Percentiles rank a stretch among this genome's conserved stretches.
These are phyloP conservation scores for Troides helena DNA, from an alignment of 2,888 invertebrate genomes.

Conservation along the genomic window DNA sequence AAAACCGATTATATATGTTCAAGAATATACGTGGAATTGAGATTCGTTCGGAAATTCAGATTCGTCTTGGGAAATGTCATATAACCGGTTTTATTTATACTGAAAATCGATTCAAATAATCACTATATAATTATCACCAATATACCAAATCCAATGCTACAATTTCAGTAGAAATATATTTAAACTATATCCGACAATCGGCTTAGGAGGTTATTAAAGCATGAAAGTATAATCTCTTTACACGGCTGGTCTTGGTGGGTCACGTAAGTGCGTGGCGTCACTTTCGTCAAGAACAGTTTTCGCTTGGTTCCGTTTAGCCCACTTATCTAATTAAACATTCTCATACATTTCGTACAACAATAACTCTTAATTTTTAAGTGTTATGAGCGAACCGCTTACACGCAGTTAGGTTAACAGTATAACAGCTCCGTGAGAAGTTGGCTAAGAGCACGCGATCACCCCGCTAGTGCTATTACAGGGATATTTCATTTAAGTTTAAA, in stretches of 20 bases:
- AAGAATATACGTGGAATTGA: too few species aligned
- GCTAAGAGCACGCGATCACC: constrained; percentile 57
- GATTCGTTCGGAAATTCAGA: too few species aligned
- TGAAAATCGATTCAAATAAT: not conserved
- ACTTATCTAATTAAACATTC: constrained; percentile 78
- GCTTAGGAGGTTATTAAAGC: constrained; percentile 43
- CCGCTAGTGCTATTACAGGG: constrained; percentile 34
- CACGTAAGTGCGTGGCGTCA: constrained; percentile 53
- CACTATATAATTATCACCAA: not conserved
- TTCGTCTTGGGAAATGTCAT: too few species aligned
- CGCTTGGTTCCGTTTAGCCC: constrained; percentile 65
- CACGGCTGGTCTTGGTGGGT: constrained; percentile 37
- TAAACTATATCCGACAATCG: constrained; percentile 38
- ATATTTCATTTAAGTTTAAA: constrained; percentile 4
- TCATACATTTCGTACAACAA: constrained; percentile 75
- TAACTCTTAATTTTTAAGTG: constrained; percentile 77
- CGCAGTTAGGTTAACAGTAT: constrained; percentile 74
- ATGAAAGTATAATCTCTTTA: constrained; percentile 44
- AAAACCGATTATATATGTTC: too few species aligned
- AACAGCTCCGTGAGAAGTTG: constrained; percentile 73
- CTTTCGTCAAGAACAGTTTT: constrained; percentile 59
- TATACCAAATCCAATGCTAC: constrained; percentile 2
- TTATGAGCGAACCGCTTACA: constrained; percentile 74
- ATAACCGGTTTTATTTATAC: not conserved
- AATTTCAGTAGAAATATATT: constrained; percentile 13